These are phyloP conservation scores for Benthochromis sp. DNA, from an alignment of 2,113 vertebrate genomes.

Conservation along the genomic window DNA sequence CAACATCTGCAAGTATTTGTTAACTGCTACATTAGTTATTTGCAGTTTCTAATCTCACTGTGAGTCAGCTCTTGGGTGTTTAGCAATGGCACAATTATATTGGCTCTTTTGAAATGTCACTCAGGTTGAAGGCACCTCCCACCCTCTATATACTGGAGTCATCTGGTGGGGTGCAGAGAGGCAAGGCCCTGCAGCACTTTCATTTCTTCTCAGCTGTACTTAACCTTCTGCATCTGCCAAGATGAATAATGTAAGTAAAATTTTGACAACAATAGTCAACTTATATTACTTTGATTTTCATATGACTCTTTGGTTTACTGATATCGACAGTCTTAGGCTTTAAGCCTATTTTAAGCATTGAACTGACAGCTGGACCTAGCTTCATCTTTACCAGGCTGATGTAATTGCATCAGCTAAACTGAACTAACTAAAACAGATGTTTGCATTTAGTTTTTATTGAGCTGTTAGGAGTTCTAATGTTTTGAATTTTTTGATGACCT, in stretches of 20 bases:
- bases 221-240: constrained; percentile 18
- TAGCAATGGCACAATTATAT: background rate
- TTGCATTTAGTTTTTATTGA: background rate
- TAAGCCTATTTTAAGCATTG: background rate
- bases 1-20: background rate
- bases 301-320: background rate
- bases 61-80: background rate
- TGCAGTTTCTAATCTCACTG: background rate
- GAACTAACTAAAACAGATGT: background rate
- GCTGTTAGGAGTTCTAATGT: background rate
- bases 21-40: background rate
- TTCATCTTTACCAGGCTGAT: background rate
- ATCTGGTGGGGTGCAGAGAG: background rate
- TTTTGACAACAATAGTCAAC: background rate
- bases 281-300: background rate
- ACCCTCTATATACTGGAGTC: background rate
- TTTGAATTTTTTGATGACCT: constrained; percentile 2
- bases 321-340: background rate
- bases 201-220: background rate
- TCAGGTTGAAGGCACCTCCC: constrained; percentile 5
- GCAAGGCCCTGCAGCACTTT: constrained; percentile 13
- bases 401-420: background rate
- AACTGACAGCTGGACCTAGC: background rate
- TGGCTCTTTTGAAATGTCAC: constrained; percentile 4
- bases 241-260: constrained; percentile 48